These are phyloP conservation scores for Drosophila ustulata DNA, from an alignment of 2,888 invertebrate genomes.

Conservation along the genomic window DNA sequence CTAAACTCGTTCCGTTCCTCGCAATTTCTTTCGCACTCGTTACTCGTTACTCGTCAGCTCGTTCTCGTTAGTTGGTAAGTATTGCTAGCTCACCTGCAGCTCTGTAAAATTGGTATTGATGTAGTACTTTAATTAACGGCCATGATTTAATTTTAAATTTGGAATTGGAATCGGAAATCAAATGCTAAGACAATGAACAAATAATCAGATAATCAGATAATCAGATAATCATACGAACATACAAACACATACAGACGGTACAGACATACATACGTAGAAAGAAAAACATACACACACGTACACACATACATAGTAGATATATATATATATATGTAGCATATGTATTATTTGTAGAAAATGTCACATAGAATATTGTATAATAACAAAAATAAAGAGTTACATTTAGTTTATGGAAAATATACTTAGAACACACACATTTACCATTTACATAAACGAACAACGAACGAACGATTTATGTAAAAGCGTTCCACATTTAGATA, in stretches of 20 bases:
- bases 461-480: conserved; percentile 82
- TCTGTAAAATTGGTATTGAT: conserved; percentile 28
- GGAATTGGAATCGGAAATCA: conserved; percentile 28
- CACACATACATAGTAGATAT: conserved; percentile 31
- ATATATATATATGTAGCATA: conserved; percentile 30
- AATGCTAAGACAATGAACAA: conserved; percentile 53
- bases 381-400: conserved; percentile 60
- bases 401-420: conserved; percentile 66
- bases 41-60: conserved; percentile 1
- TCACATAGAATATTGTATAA: conserved; percentile 47
- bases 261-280: conserved; percentile 11
- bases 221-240: conserved; percentile 14
- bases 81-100: conserved; percentile 50
- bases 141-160: conserved; percentile 13
- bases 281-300: conserved; percentile 22
- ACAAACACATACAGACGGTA: conserved; percentile 32
- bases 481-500: conserved; percentile 83
- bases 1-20: conserved; percentile 1
- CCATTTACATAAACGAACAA: conserved; percentile 81
- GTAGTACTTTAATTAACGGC: conserved; percentile 18
- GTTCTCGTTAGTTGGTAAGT: not conserved
- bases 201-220: conserved; percentile 39
- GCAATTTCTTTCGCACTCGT: conserved; percentile 2
- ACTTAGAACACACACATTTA: conserved; percentile 75
- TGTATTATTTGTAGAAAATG: conserved; percentile 54